phyloP scores from a whole-genome alignment of 2,797 vertebrate genomes.

The Molossus molossus region DNA sequence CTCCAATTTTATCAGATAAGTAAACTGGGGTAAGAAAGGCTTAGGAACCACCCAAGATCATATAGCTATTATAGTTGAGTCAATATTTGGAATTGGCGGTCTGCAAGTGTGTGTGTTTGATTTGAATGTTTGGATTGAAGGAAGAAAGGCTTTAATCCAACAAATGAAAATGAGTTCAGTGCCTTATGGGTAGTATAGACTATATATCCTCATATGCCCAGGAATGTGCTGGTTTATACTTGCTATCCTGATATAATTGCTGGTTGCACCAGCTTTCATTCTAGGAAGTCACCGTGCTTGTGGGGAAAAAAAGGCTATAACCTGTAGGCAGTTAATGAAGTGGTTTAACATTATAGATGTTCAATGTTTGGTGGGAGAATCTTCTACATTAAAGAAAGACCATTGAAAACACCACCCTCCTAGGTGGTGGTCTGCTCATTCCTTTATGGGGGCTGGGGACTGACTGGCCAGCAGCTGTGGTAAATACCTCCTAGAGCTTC shows the following conservation, averaged over 20 bases:
- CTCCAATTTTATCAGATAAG: background rate
- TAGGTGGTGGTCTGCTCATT: background rate
- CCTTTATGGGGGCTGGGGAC: background rate
- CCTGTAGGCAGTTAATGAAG: background rate
- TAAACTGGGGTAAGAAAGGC: background rate
- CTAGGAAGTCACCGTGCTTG: background rate
- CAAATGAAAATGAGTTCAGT: background rate
- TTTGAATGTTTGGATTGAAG: background rate
- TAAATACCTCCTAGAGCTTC: background rate
- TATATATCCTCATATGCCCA: background rate
- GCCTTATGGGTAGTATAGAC: background rate
- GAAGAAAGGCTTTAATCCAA: background rate
- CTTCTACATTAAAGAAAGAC: slow-evolving; percentile 27
- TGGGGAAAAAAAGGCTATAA: background rate
- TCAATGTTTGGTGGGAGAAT: background rate
- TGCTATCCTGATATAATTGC: background rate
- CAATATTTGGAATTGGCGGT: background rate
- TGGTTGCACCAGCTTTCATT: background rate
- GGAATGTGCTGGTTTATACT: background rate
- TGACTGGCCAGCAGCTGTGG: background rate
- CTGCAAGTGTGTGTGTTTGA: background rate
- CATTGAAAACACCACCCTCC: background rate
- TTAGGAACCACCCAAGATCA: background rate
- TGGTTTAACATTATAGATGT: background rate
- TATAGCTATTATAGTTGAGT: background rate